Evolutionary conservation across 2,888 invertebrate genomes (phyloP), one percentile per base, ranked within the genome.

Genomic region (Ichneumon xanthorius): DNA sequence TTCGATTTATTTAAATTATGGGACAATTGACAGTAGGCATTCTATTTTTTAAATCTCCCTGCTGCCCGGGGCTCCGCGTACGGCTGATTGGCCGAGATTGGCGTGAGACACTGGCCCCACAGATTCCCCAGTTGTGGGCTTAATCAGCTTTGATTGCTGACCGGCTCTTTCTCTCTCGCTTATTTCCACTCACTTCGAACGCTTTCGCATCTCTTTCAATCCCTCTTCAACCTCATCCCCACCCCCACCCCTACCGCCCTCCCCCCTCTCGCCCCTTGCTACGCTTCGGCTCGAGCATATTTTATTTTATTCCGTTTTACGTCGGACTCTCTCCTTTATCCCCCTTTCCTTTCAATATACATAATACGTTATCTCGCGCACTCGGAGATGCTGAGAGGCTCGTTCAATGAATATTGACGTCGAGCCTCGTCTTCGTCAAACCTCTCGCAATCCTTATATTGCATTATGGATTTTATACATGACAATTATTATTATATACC

Each of bases 1-100:
- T 94, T 94, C 94, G 94, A 94, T 94, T 94, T 94, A 94, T 94
- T 94, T 94, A 94, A 94, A 94, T 94, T 93, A 94, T 94, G 93
- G 93, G 93, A 94, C 94, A 94, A 94, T 94, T 94, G 94, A 94
- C 94, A 93, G 93, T 93, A 94, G 94, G 93, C 93, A 94, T 94
- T 94, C 94, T 94, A 94, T 93, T 94, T 94, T 93, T 94, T 94
- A 93, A 93, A 93, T 94, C 94, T 94, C 93, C 93, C 93, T 92
- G 92, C 90, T 92, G 45, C 90, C 91, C 91, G 91, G 88, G 79
- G 86, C 86, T 79, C 85, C 77, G 65, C 81, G 73, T 80, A 83
- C 88, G 87, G 91, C 92, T 94, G 93, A 94, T 94, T 94, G 93
- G 93, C 90, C 90, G 93, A 92, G 93, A 94, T 94, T 94, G 93